A percentile compares a stretch with the other conserved stretches of the same genome.
phyloP scores from a whole-genome alignment of 2,888 invertebrate species.

The Drosophila aldrichi region DNA sequence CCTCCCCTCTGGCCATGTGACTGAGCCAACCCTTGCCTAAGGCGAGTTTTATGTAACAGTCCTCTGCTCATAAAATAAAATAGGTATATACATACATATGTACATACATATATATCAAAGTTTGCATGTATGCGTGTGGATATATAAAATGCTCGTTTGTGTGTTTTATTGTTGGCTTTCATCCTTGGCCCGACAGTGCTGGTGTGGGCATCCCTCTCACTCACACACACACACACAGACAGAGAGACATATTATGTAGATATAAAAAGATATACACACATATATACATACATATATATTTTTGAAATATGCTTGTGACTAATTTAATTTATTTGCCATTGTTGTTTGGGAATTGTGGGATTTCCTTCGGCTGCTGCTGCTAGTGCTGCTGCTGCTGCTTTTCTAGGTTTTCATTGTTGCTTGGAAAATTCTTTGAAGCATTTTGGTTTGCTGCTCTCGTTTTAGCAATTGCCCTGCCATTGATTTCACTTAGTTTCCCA shows the following conservation, averaged over 20 bases:
- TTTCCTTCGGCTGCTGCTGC: slow-evolving; percentile 56
- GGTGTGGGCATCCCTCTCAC: slow-evolving; percentile 15
- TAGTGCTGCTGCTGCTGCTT: slow-evolving; percentile 19
- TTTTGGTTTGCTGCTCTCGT: slow-evolving; percentile 46
- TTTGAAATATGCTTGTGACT: slow-evolving; percentile 79
- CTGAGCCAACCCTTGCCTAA: slow-evolving; percentile 58
- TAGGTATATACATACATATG: slow-evolving; percentile 50
- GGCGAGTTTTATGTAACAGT: slow-evolving; percentile 70
- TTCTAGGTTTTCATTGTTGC: slow-evolving; percentile 65
- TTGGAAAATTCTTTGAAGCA: slow-evolving; percentile 50
- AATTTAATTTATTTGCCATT: slow-evolving; percentile 79
- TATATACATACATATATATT: slow-evolving; percentile 28
- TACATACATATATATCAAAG: slow-evolving; percentile 25
- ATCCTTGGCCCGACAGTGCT: slow-evolving; percentile 62
- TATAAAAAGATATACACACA: slow-evolving; percentile 34
- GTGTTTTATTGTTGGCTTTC: slow-evolving; percentile 59
- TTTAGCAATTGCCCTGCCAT: slow-evolving; percentile 62
- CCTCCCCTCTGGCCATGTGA: not conserved
- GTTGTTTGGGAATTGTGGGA: slow-evolving; percentile 75
- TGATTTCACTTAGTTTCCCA: slow-evolving; percentile 47
- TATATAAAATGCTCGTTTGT: slow-evolving; percentile 58
- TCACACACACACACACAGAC: slow-evolving; percentile 3
- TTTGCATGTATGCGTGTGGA: not conserved
- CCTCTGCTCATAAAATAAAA: slow-evolving; percentile 66
- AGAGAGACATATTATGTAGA: slow-evolving; percentile 30